Percentiles rank a stretch among this genome's conserved stretches.
Evolutionary conservation across 2,888 invertebrate genomes (phyloP).

Genomic region (Diploptera punctata): DNA sequence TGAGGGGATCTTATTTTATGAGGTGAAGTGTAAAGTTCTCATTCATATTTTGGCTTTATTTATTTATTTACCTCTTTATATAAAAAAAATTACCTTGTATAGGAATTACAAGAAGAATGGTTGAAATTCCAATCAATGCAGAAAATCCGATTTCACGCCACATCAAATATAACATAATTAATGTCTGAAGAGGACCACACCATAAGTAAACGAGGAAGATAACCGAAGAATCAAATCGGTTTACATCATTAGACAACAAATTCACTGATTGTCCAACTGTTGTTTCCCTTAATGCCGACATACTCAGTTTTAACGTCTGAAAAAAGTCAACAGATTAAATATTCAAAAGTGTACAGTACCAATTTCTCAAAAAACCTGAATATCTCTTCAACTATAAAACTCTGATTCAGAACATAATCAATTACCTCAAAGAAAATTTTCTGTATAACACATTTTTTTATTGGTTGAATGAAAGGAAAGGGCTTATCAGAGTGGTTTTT

Average conservation of each 20-base stretch:
- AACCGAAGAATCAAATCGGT: conserved; percentile 88
- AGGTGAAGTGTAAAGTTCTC: no score
- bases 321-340: neutral
- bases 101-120: conserved; percentile 75
- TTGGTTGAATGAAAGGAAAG: no score
- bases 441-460: no score
- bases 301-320: conserved; percentile 71
- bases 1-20: no score
- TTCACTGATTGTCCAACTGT: conserved; percentile 79
- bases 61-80: no score
- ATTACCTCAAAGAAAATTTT: no score
- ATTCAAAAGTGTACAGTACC: no score
- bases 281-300: conserved; percentile 83
- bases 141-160: conserved; percentile 71
- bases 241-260: conserved; percentile 94
- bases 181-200: conserved; percentile 86
- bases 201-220: conserved; percentile 90
- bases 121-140: conserved; percentile 72
- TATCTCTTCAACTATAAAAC: no score
- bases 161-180: conserved; percentile 80
- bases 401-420: no score
- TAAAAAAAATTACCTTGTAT: conserved; percentile 64
- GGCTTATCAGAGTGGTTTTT: no score
- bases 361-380: no score
- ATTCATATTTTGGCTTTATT: no score